Evolutionary conservation across 2,888 invertebrate species (phyloP), one percentile per base, ranked within the genome.

Genomic region (Agrilus biguttatus): DNA sequence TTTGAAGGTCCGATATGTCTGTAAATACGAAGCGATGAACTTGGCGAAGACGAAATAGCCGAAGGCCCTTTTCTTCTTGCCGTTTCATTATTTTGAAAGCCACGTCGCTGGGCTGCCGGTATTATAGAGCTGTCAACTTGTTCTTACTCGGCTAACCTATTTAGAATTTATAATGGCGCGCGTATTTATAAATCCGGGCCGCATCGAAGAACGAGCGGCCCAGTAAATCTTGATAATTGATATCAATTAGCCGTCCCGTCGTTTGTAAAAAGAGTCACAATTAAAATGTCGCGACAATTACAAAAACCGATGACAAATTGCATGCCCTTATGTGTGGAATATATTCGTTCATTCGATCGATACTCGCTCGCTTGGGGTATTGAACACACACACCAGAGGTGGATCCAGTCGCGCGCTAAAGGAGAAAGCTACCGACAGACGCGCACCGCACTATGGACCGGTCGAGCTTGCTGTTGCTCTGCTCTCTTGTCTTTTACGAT

Each of bases 191-290:
- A 28, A 52, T 54, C 50, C 44, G 47, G 17, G 50, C 47, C 53
- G 48, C 55, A 56, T 55, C 47, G 52, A 54, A 52, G 52, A 52
- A 53, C 53, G 50, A 51, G 50, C 50, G 48, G 56, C 58, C 59
- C 58, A 57, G 59, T 61, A 60, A 59, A 59, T 62, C 62, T 57
- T 56, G 58, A 60, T 60, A 62, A 63, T 61, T 61, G 60, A 60
- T 60, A 62, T 60, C 61, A 61, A 61, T 61, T 62, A 60, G 51
- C 50, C 49, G 49, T 55, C 55, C 55, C 53, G 50, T 47, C 37
- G 47, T 43, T 39, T 47, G 53, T 47, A 62, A 62, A 62, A 61
- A 61, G 50, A 53, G 55, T 51, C 55, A 60, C 61, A 60, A 63
- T 61, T 59, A 61, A 58, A 59, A 57, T 57, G 58, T 57, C 54